Conservation (phyloP, 2,888 invertebrate species). For the Deroplatys truncata region DNA sequence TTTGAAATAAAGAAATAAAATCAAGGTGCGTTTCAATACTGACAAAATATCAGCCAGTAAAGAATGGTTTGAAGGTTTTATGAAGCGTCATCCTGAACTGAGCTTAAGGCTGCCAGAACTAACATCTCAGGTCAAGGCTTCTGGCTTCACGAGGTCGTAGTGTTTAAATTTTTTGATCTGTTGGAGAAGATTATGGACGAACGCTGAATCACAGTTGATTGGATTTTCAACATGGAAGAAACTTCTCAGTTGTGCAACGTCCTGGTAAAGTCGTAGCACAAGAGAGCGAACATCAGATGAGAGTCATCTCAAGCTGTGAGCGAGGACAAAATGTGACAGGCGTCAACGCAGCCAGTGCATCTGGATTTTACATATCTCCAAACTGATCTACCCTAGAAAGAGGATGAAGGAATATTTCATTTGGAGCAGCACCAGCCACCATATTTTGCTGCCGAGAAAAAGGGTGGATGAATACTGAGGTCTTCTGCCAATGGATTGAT, state of each 20-base stretch:
- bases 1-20: too few relatives aligned
- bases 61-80: too few relatives aligned
- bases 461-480: background rate
- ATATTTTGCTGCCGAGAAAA: constrained; percentile 28
- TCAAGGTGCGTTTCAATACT: too few relatives aligned
- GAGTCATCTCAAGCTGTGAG: background rate
- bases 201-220: too few relatives aligned
- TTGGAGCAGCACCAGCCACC: constrained; percentile 28
- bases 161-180: too few relatives aligned
- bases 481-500: constrained; percentile 27
- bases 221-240: background rate
- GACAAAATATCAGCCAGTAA: too few relatives aligned
- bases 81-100: too few relatives aligned
- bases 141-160: too few relatives aligned
- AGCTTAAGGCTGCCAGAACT: too few relatives aligned
- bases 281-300: background rate
- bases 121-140: too few relatives aligned
- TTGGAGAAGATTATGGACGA: too few relatives aligned
- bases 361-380: background rate
- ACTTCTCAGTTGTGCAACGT: background rate
- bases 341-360: background rate
- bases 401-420: constrained; percentile 6
- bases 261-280: too few relatives aligned
- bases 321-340: background rate
- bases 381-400: background rate